Evolutionary conservation across 2,888 invertebrate genomes (phyloP).

Genomic region (Digitonthophagus gazella): DNA sequence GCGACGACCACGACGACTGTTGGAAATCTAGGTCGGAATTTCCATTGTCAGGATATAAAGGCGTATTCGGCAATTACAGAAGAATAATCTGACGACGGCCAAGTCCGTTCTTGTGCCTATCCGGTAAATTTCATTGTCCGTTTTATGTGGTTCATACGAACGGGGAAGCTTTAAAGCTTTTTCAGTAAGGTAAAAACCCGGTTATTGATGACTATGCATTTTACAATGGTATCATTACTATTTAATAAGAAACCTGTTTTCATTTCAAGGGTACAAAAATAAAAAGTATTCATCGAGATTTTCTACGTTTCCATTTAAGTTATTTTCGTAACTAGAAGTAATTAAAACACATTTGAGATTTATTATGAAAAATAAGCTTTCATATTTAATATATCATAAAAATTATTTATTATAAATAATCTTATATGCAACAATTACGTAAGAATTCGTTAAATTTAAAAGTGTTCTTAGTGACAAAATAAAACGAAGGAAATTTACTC

Average conservation of each 20-base stretch:
- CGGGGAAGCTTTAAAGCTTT: slow-evolving; percentile 1
- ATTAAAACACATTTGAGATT: too few relatives aligned
- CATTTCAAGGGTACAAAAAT: too few relatives aligned
- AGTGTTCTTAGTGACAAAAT: not conserved
- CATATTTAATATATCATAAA: too few relatives aligned
- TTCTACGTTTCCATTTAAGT: too few relatives aligned
- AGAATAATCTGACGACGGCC: slow-evolving; percentile 6
- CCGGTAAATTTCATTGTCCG: slow-evolving; percentile 14
- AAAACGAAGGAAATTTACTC: not conserved
- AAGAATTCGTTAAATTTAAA: too few relatives aligned
- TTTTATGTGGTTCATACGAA: slow-evolving; percentile 6
- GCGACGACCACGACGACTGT: slow-evolving; percentile 16
- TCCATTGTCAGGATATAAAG: slow-evolving; percentile 22
- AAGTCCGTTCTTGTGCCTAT: slow-evolving; percentile 6
- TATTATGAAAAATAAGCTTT: too few relatives aligned
- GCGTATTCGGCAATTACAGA: slow-evolving; percentile 23
- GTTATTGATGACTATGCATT: not conserved
- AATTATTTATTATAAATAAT: too few relatives aligned
- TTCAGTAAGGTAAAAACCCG: not conserved
- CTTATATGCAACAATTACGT: too few relatives aligned
- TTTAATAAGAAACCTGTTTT: too few relatives aligned
- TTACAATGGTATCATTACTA: too few relatives aligned
- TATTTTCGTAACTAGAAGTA: too few relatives aligned
- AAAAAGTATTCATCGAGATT: too few relatives aligned
- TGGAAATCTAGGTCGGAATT: slow-evolving; percentile 21